A percentile compares a stretch with the other conserved stretches of the same genome.
phyloP scores from a whole-genome alignment of 2,113 vertebrate species.

The Eonycteris spelaea region DNA sequence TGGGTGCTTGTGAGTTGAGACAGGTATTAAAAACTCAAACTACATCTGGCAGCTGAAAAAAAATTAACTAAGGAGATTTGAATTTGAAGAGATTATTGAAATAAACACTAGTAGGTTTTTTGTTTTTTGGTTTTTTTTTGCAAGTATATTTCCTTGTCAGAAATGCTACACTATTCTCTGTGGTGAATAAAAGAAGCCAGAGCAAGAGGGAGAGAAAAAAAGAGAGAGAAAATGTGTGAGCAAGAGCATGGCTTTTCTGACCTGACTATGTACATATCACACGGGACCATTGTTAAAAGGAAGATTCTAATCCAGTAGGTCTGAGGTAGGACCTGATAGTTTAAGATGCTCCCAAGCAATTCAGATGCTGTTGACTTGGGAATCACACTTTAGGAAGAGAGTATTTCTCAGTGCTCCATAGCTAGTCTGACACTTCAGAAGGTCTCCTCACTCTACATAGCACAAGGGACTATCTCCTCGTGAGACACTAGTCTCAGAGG shows the following conservation, averaged over 20 bases:
- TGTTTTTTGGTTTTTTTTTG: background rate
- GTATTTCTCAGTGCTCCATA: background rate
- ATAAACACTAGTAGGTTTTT: conserved; percentile 9
- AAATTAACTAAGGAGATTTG: background rate
- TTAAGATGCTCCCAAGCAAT: background rate
- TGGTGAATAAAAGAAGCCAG: background rate
- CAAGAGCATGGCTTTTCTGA: background rate
- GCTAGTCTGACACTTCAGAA: background rate
- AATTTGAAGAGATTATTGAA: conserved; percentile 38
- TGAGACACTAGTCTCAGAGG: background rate
- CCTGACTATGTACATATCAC: background rate
- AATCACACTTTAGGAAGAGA: background rate
- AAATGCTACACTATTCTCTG: background rate
- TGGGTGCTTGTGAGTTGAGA: conserved; percentile 37
- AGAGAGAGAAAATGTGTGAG: background rate
- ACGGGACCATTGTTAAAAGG: background rate
- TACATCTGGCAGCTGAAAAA: conserved; percentile 13
- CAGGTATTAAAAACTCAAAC: conserved; percentile 34
- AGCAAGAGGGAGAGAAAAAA: background rate
- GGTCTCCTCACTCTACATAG: fast-evolving
- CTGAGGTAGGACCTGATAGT: background rate
- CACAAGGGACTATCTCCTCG: background rate
- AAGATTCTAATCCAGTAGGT: background rate
- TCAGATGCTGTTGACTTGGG: background rate
- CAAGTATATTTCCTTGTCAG: conserved; percentile 11